phyloP scores from a whole-genome alignment of 1,140 invertebrate species.

The Sitobion miscanthi region DNA sequence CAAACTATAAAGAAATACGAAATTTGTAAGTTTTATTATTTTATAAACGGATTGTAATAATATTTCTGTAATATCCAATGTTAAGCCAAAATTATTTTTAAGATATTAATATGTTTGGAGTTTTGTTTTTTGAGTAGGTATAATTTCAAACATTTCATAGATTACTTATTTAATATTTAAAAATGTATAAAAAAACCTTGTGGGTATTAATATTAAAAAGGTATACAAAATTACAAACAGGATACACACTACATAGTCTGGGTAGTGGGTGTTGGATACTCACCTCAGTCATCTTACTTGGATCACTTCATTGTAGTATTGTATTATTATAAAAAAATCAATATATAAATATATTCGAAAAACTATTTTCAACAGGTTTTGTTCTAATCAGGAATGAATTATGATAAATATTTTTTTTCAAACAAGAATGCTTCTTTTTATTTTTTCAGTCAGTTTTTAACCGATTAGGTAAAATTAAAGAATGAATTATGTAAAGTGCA shows the following conservation, averaged over 20 bases:
- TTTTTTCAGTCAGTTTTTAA: background rate
- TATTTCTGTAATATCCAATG: background rate
- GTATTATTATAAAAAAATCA: background rate
- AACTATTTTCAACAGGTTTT: background rate
- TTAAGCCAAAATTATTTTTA: background rate
- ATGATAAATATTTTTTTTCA: background rate
- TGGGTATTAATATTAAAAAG: background rate
- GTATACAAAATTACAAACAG: background rate
- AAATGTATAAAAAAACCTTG: conserved; percentile 2
- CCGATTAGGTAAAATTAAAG: background rate
- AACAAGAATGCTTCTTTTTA: too few species aligned
- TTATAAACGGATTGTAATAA: background rate
- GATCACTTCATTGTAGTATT: background rate
- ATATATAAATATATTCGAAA: background rate
- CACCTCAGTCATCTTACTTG: background rate
- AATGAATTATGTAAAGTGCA: background rate
- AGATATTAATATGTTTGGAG: background rate
- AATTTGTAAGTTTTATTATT: background rate
- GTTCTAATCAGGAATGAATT: too few species aligned
- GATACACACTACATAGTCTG: background rate
- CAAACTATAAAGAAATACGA: background rate
- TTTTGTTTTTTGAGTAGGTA: background rate
- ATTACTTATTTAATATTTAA: background rate
- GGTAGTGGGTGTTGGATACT: background rate
- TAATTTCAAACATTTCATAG: background rate